phyloP scores from a whole-genome alignment of 2,797 vertebrate species.

The Columba guinea region DNA sequence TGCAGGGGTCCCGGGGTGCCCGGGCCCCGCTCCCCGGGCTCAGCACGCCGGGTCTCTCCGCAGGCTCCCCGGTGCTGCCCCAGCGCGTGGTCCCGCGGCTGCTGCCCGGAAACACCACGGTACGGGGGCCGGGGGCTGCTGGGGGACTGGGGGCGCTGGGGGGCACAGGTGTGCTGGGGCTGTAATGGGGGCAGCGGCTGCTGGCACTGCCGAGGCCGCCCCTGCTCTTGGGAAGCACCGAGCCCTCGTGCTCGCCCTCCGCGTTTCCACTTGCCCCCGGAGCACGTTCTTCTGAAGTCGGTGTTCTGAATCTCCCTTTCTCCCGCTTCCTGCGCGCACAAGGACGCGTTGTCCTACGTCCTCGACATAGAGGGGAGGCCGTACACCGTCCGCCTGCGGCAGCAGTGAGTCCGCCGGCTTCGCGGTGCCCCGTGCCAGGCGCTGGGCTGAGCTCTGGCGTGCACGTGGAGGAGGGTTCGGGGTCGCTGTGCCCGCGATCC shows the following conservation, averaged over 20 bases:
- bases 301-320: background rate
- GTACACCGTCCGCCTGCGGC: conserved; percentile 20
- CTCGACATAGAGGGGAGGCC: background rate
- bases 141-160: no score
- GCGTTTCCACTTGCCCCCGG: background rate
- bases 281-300: rapidly evolving
- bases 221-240: no score
- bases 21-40: background rate
- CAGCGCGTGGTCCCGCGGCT: background rate
- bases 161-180: no score
- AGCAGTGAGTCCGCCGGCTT: conserved; percentile 52
- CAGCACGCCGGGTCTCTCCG: background rate
- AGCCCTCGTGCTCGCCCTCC: background rate
- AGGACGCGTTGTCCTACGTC: conserved; percentile 9
- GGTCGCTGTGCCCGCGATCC: no score
- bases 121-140: background rate
- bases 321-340: background rate
- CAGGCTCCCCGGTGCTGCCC: background rate
- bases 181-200: no score
- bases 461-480: no score
- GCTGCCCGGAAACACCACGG: rapidly evolving
- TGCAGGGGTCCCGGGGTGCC: background rate
- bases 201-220: background rate
- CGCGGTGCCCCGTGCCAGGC: no score
- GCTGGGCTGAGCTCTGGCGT: no score